Conservation (phyloP, 2,888 invertebrate species). For the Rhabditoides inermis region DNA sequence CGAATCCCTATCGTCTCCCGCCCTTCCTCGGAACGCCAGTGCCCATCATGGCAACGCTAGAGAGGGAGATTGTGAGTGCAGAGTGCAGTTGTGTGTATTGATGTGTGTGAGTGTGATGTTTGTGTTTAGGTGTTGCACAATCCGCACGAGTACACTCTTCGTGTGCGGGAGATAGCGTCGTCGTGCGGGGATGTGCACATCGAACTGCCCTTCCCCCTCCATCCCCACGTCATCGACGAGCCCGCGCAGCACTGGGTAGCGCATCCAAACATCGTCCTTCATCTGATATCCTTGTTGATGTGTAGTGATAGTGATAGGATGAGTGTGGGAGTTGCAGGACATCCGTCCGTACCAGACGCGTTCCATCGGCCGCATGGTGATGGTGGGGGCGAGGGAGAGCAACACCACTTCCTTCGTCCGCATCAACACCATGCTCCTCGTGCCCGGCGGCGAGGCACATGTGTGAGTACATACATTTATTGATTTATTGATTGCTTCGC, state of each 20-base stretch:
- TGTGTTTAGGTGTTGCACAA: constrained; percentile 1
- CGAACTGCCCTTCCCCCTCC: constrained; percentile 66
- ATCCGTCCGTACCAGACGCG: too few relatives aligned
- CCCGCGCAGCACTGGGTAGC: constrained; percentile 72
- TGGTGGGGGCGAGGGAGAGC: constrained; percentile 18
- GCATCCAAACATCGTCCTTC: neutral
- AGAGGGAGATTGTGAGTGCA: constrained; percentile 50
- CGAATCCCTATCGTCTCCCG: constrained; percentile 80
- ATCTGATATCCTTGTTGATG: neutral
- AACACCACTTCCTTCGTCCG: constrained; percentile 40
- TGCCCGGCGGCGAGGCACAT: too few relatives aligned
- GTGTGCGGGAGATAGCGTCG: constrained; percentile 58
- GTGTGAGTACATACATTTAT: too few relatives aligned
- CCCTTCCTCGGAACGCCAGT: constrained; percentile 82
- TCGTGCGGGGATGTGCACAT: constrained; percentile 79
- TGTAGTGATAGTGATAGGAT: too few relatives aligned
- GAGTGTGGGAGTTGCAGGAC: too few relatives aligned
- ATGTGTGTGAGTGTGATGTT: neutral
- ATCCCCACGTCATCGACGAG: constrained; percentile 67
- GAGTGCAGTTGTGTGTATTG: neutral
- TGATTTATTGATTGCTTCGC: too few relatives aligned
- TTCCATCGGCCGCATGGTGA: too few relatives aligned
- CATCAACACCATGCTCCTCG: constrained; percentile 13
- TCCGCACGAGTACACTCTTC: constrained; percentile 1
- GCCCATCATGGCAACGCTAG: constrained; percentile 81